A percentile compares a stretch with the other conserved stretches of the same genome.
Evolutionary conservation across 2,113 vertebrate genomes (phyloP).

Genomic region (Picathartes gymnocephalus): DNA sequence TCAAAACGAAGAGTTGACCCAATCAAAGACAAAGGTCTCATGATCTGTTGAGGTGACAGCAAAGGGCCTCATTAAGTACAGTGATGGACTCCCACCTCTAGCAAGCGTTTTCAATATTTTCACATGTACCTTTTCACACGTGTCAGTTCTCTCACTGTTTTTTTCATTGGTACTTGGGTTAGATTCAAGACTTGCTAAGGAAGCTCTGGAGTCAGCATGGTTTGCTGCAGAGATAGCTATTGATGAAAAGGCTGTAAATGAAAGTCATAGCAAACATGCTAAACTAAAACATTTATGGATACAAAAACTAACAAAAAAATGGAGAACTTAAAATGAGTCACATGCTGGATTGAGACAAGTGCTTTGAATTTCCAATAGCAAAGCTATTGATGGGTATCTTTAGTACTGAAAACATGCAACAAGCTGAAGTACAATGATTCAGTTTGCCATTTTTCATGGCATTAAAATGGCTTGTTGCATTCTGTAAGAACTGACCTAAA

Average conservation of each 20-base stretch:
- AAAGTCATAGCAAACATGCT: slow-evolving; percentile 74
- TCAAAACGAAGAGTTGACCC: slow-evolving; percentile 94
- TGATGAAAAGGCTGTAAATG: slow-evolving; percentile 92
- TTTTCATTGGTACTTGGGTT: slow-evolving; percentile 95
- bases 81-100: background rate
- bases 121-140: slow-evolving; percentile 89
- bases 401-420: slow-evolving; percentile 3
- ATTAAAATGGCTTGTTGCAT: background rate
- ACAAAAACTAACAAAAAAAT: slow-evolving; percentile 41
- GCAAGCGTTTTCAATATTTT: background rate
- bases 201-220: slow-evolving; percentile 92
- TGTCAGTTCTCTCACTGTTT: slow-evolving; percentile 92
- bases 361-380: background rate
- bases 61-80: background rate
- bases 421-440: background rate
- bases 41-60: slow-evolving; percentile 77
- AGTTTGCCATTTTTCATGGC: background rate
- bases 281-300: slow-evolving; percentile 68
- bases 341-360: background rate
- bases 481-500: slow-evolving; percentile 5
- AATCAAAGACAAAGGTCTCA: slow-evolving; percentile 91
- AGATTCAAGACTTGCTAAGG: slow-evolving; percentile 95
- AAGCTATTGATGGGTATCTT: background rate
- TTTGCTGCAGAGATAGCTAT: slow-evolving; percentile 92
- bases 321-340: slow-evolving; percentile 30